Percentiles rank a stretch among this genome's conserved stretches.
These are phyloP conservation scores for Cremastinae sp. DNA, from an alignment of 2,888 invertebrate genomes.

Conservation along the genomic window DNA sequence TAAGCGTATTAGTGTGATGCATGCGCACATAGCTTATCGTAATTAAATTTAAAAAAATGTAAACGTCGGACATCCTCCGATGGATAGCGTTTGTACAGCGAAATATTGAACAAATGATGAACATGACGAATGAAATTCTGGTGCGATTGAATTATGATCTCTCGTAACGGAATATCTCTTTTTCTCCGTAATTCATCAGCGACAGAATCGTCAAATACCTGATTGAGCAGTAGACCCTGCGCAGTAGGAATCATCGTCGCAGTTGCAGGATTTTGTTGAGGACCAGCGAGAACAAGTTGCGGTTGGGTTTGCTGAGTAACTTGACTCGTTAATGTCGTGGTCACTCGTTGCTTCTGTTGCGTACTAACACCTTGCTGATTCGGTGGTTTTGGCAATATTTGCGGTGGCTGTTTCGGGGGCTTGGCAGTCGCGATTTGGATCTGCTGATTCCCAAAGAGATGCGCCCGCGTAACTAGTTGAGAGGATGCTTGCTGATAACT, in stretches of 20 bases:
- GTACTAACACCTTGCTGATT: conserved; percentile 74
- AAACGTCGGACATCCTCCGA: conserved; percentile 2
- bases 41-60: neutral
- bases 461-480: conserved; percentile 77
- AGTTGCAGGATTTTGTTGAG: conserved; percentile 78
- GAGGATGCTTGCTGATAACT: conserved; percentile 76
- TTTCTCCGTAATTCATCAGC: neutral
- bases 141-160: conserved; percentile 18
- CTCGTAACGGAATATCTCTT: neutral
- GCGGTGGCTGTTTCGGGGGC: conserved; percentile 82
- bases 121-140: conserved; percentile 34
- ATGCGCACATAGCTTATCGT: conserved; percentile 44
- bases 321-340: conserved; percentile 79
- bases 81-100: conserved; percentile 39
- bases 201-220: conserved; percentile 69
- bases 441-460: conserved; percentile 78
- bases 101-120: conserved; percentile 16
- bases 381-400: conserved; percentile 84
- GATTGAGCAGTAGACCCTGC: conserved; percentile 79
- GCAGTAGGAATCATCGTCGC: conserved; percentile 79
- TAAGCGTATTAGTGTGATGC: conserved; percentile 54
- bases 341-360: conserved; percentile 77
- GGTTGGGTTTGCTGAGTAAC: conserved; percentile 80
- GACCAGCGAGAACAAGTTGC: conserved; percentile 79
- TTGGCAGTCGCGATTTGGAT: conserved; percentile 78